Percentiles rank a stretch among this genome's conserved stretches.
phyloP scores from a whole-genome alignment of 1,140 invertebrate genomes.

The Anoplolepis gracilipes region DNA sequence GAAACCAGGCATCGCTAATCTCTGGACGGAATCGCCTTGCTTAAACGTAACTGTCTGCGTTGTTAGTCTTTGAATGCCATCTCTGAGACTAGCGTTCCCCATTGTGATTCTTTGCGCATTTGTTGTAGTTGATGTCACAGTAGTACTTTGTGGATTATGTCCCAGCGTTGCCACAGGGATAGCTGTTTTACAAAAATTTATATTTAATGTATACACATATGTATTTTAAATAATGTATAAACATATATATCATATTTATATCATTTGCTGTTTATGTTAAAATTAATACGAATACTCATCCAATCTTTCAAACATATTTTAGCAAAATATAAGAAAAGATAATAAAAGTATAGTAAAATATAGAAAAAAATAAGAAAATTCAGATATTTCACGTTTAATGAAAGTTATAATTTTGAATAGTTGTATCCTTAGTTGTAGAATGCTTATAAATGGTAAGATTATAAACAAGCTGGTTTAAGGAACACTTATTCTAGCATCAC shows the following conservation, averaged over 20 bases:
- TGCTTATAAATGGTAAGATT: slow-evolving; percentile 77
- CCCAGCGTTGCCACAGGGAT: slow-evolving; percentile 85
- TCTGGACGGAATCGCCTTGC: slow-evolving; percentile 84
- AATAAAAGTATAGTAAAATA: slow-evolving; percentile 54
- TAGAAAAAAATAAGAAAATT: neutral
- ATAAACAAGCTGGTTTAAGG: slow-evolving; percentile 83
- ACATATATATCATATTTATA: neutral
- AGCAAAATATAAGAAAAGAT: slow-evolving; percentile 60
- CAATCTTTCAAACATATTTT: neutral
- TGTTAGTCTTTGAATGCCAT: slow-evolving; percentile 80
- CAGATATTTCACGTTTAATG: neutral
- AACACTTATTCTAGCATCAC: slow-evolving; percentile 80
- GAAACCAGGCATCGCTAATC: slow-evolving; percentile 86
- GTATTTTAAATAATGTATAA: neutral
- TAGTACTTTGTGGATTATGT: slow-evolving; percentile 78
- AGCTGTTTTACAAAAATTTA: slow-evolving; percentile 76
- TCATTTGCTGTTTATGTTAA: neutral
- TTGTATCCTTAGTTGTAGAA: slow-evolving; percentile 82
- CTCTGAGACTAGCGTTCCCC: slow-evolving; percentile 80
- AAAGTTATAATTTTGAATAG: slow-evolving; percentile 18
- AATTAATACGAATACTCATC: neutral
- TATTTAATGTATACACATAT: neutral
- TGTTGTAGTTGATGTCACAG: slow-evolving; percentile 78
- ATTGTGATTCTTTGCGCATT: slow-evolving; percentile 84
- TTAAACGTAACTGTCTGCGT: slow-evolving; percentile 84